phyloP scores from a whole-genome alignment of 2,888 invertebrate genomes.

The Lymantria dispar region DNA sequence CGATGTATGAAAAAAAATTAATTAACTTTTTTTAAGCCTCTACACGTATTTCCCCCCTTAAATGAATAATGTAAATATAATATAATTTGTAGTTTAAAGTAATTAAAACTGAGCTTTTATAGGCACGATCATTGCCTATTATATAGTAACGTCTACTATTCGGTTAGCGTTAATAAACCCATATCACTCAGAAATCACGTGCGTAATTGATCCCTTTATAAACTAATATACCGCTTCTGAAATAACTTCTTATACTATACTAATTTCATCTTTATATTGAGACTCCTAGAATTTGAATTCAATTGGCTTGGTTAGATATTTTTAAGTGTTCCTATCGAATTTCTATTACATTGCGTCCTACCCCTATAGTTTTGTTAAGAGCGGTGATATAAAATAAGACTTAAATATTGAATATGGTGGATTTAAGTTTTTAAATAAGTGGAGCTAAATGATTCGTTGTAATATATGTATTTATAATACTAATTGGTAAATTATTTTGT shows the following conservation, averaged over 20 bases:
- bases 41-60: too few species aligned
- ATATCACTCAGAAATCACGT: constrained; percentile 42
- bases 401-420: constrained; percentile 14
- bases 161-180: constrained; percentile 30
- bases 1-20: too few species aligned
- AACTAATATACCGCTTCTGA: constrained; percentile 16
- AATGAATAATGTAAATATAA: too few species aligned
- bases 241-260: neutral
- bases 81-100: too few species aligned
- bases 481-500: too few species aligned
- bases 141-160: neutral
- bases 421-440: neutral
- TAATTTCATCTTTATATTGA: neutral
- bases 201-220: constrained; percentile 52
- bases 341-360: constrained; percentile 22
- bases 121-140: too few species aligned
- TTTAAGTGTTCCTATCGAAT: constrained; percentile 13
- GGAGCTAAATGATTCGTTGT: neutral
- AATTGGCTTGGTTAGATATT: neutral
- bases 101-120: too few species aligned
- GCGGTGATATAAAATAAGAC: constrained; percentile 9
- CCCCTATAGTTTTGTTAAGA: constrained; percentile 25
- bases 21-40: too few species aligned
- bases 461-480: neutral
- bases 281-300: neutral